Evolutionary conservation across 2,113 vertebrate species (phyloP), one percentile per base, ranked within the genome.

Genomic region (Nerophis ophidion): DNA sequence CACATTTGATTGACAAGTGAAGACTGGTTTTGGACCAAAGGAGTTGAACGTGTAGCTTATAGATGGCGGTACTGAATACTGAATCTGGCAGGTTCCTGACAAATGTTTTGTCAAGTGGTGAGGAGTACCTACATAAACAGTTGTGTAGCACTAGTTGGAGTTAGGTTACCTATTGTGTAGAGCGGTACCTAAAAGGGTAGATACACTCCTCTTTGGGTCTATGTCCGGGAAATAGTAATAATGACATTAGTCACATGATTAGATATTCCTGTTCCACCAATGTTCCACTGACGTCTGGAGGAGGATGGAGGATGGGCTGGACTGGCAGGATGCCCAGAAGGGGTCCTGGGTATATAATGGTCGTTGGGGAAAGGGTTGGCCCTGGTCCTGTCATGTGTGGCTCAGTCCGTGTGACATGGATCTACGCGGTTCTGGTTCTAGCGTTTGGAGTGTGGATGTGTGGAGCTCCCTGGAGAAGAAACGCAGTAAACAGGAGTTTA

Each of bases 271-370:
- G 38, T 56, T 56, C 16, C 52, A 38, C 16, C 52, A 9, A 38
- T 40, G 35, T 38, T 19, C n/a, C 15, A 6, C 12, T 6, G 16
- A 12, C 54, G 42, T 56, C 54, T 42, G 34, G 70, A 66, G 74
- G 77, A 68, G 72, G 76, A 70, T 79, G 83, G 83, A 82, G 84
- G 86, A 84, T 81, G 83, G 86, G 82, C 70, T n/a, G 48, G 66
- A 68, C 67, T 82, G 80, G 86, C 81, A 80, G 48, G 16, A 48
- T 69, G 84, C 81, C 83, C 80, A 76, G 55, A 71, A 58, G 76
- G 81, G 75, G 81, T 76, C 71, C 81, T 61, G 79, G 76, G 72
- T 42, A 81, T 81, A 80, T 80, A 82, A 83, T 70, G 33, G 34
- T 63, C 26, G 15, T 69, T 71, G 72, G 74, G 62, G 63, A n/a